Percentiles rank a stretch among this genome's conserved stretches.
Evolutionary conservation across 2,113 vertebrate genomes (phyloP).

Genomic region (Stigmatopora nigra): DNA sequence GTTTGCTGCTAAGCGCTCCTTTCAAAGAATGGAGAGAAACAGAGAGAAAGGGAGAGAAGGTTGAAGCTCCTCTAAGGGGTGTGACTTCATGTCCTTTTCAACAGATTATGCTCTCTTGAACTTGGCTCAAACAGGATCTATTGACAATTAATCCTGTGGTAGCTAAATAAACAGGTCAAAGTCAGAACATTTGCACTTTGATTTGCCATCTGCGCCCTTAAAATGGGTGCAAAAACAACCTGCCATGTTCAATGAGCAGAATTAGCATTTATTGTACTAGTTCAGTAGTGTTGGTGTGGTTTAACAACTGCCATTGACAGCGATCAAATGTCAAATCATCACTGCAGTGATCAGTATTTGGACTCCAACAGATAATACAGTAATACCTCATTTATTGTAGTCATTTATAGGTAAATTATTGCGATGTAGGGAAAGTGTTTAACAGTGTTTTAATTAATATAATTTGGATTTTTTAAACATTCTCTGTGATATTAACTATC

Average conservation of each 20-base stretch:
- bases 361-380: neutral
- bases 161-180: constrained; percentile 47
- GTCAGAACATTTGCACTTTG: constrained; percentile 54
- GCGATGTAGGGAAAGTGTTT: too few relatives aligned
- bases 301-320: too few relatives aligned
- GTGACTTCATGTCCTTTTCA: constrained; percentile 63
- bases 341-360: neutral
- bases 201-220: constrained; percentile 46
- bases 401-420: too few relatives aligned
- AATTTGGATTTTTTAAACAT: too few relatives aligned
- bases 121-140: constrained; percentile 49
- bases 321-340: too few relatives aligned
- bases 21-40: constrained; percentile 26
- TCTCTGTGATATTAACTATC: too few relatives aligned
- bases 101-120: constrained; percentile 64
- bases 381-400: neutral
- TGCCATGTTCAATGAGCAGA: constrained; percentile 72
- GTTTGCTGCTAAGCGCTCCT: constrained; percentile 42
- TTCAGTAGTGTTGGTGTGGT: neutral
- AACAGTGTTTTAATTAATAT: too few relatives aligned
- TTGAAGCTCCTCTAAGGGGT: constrained; percentile 29
- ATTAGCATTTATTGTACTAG: constrained; percentile 69
- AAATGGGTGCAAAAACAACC: constrained; percentile 63
- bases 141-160: constrained; percentile 47
- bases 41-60: constrained; percentile 15